Percentiles rank a stretch among this genome's conserved stretches.
These are phyloP conservation scores for Aurelia sp. DNA, from an alignment of 30 jellyfish, hydroid and myxozoan species.

Conservation along the genomic window DNA sequence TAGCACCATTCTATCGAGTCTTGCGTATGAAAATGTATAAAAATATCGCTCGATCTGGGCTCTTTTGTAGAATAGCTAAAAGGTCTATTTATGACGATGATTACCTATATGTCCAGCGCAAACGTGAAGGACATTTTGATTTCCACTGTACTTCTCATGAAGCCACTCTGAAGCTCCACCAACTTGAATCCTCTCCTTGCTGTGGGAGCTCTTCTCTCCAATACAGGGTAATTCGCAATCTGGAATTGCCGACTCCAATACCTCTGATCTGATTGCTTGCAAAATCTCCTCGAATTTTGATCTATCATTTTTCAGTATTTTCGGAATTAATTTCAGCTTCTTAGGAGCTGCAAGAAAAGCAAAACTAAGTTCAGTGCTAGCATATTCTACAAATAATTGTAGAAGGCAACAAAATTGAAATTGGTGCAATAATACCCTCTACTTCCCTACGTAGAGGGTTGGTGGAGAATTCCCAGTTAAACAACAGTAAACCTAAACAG, in stretches of 20 bases:
- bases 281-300: slow-evolving; percentile 30
- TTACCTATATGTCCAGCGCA: slow-evolving; percentile 54
- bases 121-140: slow-evolving; percentile 81
- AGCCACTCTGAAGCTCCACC: slow-evolving; percentile 10
- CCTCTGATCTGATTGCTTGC: slow-evolving; percentile 3
- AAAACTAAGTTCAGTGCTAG: too few species aligned
- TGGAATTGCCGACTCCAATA: background rate
- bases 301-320: slow-evolving; percentile 57
- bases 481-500: too few species aligned
- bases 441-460: too few species aligned
- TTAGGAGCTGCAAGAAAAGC: slow-evolving; percentile 61
- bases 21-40: too few species aligned
- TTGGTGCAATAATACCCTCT: too few species aligned
- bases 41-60: too few species aligned
- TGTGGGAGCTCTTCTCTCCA: background rate
- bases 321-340: slow-evolving; percentile 21
- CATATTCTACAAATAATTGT: too few species aligned
- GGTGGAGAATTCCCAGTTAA: too few species aligned
- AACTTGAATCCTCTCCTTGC: background rate
- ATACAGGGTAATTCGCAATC: background rate
- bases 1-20: too few species aligned
- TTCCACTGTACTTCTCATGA: slow-evolving; percentile 79
- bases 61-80: too few species aligned
- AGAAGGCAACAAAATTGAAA: too few species aligned
- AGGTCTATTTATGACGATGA: too few species aligned